phyloP scores from a whole-genome alignment of 2,113 vertebrate genomes.

The Puntigrus tetrazona region DNA sequence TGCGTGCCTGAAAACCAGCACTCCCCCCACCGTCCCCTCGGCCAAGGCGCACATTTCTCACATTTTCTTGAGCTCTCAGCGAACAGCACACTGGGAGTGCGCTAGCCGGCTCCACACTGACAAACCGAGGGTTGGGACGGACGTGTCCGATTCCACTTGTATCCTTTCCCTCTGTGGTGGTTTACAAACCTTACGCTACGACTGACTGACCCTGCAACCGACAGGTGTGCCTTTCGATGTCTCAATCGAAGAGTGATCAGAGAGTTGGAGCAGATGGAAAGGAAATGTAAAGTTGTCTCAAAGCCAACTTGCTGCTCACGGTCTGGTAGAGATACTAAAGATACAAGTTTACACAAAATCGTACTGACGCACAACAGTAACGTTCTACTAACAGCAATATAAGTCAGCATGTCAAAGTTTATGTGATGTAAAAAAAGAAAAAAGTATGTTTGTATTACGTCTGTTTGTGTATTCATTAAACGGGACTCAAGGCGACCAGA shows the following conservation, averaged over 20 bases:
- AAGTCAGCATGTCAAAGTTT: conserved; percentile 24
- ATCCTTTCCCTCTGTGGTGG: conserved; percentile 54
- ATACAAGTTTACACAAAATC: conserved; percentile 27
- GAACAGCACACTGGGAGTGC: conserved; percentile 68
- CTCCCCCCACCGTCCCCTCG: conserved; percentile 65
- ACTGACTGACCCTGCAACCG: conserved; percentile 50
- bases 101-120: conserved; percentile 62
- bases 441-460: conserved; percentile 43
- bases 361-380: conserved; percentile 31
- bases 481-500: conserved; percentile 61
- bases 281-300: conserved; percentile 58
- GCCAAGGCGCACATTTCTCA: conserved; percentile 79
- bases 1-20: conserved; percentile 75
- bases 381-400: background rate
- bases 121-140: conserved; percentile 59
- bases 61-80: conserved; percentile 76
- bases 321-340: conserved; percentile 41
- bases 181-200: conserved; percentile 62
- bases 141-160: conserved; percentile 45
- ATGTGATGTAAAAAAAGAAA: background rate
- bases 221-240: conserved; percentile 68
- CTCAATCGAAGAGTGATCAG: conserved; percentile 60
- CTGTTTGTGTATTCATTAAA: conserved; percentile 56
- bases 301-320: conserved; percentile 59
- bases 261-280: conserved; percentile 63